Conservation (phyloP, 2,113 vertebrate genomes). For the Australoheros scitulus region DNA sequence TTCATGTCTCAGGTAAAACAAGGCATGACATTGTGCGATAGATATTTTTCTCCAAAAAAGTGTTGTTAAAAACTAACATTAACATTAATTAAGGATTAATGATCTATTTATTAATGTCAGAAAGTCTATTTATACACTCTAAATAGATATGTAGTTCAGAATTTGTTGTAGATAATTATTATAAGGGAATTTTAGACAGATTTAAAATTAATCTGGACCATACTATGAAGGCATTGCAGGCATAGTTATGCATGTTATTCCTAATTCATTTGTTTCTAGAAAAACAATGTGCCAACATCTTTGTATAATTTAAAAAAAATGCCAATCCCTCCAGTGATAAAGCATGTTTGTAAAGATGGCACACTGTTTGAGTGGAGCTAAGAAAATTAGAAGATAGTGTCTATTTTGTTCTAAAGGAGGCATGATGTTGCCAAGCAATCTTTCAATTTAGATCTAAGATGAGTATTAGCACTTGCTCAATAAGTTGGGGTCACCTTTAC, state of each 20-base stretch:
- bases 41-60: background rate
- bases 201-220: no score
- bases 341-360: slow-evolving; percentile 18
- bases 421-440: slow-evolving; percentile 67
- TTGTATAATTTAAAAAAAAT: slow-evolving; percentile 4
- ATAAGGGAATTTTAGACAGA: no score
- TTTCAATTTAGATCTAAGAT: slow-evolving; percentile 68
- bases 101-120: background rate
- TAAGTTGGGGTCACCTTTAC: slow-evolving; percentile 79
- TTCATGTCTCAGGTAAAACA: background rate
- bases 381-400: slow-evolving; percentile 56
- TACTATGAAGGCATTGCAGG: no score
- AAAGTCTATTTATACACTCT: background rate
- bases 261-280: background rate
- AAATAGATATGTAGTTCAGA: background rate
- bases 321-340: background rate
- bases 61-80: background rate
- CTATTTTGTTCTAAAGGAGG: slow-evolving; percentile 63
- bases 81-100: background rate
- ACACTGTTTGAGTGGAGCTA: slow-evolving; percentile 20
- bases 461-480: slow-evolving; percentile 68
- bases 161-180: no score
- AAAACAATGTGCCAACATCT: background rate
- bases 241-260: background rate
- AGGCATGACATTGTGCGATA: background rate